Evolutionary conservation across 2,797 vertebrate species (phyloP), one percentile per base, ranked within the genome.

Genomic region (Sebastes alutus): DNA sequence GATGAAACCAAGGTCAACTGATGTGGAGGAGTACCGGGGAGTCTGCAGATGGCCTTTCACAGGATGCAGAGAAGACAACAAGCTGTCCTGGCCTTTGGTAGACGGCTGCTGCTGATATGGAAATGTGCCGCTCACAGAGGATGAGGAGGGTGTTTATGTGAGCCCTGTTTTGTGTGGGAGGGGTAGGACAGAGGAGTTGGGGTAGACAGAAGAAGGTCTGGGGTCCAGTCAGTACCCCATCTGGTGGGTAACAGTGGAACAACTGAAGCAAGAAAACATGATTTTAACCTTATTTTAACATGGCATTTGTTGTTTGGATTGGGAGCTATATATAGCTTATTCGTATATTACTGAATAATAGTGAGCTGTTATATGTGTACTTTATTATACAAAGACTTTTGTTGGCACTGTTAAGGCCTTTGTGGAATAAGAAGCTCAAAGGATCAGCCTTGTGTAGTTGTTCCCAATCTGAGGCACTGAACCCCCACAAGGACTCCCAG

Each of bases 211-310:
- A 56, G 60, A 72, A 60, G 38, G 29, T 65, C 73, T 32, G 68
- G 55, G 82, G 68, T 74, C 83, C 68, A 66, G 23, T 42, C 76
- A 88, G 70, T 80, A 86, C 93, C 77, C 93, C 92, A 92, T 89
- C 93, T 95, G 89, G 81, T 92, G 93, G 93, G 66, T 59, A 59
- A 80, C 10, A 49, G 64, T 61, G 77, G 89, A 83, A 92, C 81
- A 77, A 75, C 84, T 58, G 23, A 30, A 71, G 22, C n/a, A 54
- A 72, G 62, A 58, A 22, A 82, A 35, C 11, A 22, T 23, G 29
- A 33, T 52, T 59, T 80, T 74, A 78, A 82, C 49, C n/a, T 54
- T 4, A 58, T 75, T 71, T 67, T 75, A 7, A 64, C 9, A 42
- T 46, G 30, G 12, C 6, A n/a, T 54, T 4, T 46, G 16, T 46